These are phyloP conservation scores for Tenthredo notha DNA, from an alignment of 2,888 invertebrate genomes.

Conservation along the genomic window DNA sequence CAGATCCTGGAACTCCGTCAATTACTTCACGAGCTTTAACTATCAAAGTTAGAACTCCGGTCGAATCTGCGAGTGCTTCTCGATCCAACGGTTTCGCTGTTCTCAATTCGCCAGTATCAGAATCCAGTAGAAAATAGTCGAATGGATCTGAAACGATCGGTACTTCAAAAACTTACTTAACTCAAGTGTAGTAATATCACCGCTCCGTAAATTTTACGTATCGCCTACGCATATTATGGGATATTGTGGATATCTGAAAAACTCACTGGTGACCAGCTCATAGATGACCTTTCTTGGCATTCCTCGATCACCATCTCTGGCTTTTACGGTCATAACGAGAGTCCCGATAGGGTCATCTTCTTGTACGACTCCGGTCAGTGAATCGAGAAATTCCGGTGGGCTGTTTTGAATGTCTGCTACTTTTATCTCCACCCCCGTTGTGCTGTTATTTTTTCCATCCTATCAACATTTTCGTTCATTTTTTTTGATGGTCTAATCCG, in stretches of 20 bases:
- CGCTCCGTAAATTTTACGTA: constrained; percentile 26
- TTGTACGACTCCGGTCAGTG: constrained; percentile 87
- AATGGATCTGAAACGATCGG: constrained; percentile 85
- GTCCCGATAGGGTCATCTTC: constrained; percentile 93
- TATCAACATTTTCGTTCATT: neutral
- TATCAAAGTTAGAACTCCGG: constrained; percentile 88
- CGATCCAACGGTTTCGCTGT: constrained; percentile 93
- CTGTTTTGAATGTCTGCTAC: constrained; percentile 93
- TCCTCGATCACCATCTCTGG: constrained; percentile 92
- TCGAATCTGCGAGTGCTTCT: constrained; percentile 89
- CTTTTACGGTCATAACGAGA: constrained; percentile 88
- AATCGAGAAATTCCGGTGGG: constrained; percentile 91
- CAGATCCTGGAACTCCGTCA: constrained; percentile 85
- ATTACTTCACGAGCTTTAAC: constrained; percentile 91
- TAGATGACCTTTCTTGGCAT: constrained; percentile 89
- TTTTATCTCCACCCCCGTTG: constrained; percentile 87
- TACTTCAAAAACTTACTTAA: neutral
- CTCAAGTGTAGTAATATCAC: neutral
- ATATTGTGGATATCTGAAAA: constrained; percentile 10
- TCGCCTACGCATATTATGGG: neutral
- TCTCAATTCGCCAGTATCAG: constrained; percentile 88
- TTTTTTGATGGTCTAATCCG: neutral
- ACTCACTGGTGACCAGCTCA: constrained; percentile 90
- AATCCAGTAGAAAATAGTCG: constrained; percentile 91
- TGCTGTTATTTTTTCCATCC: constrained; percentile 89